Base-by-base conservation (phyloP, 2,888 invertebrate species). In the Dysmachus trigonus region DNA sequence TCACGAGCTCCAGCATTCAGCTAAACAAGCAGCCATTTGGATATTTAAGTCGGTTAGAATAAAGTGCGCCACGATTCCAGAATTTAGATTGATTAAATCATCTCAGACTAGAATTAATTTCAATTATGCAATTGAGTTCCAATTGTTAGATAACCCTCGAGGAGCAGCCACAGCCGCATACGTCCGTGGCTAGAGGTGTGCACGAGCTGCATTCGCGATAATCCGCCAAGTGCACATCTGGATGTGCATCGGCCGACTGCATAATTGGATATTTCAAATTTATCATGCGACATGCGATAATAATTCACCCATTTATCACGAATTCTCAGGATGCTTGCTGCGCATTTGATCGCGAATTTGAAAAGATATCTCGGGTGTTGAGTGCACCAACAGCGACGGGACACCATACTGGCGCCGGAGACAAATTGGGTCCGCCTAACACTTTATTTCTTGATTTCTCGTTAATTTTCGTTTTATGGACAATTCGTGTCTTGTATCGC, bases 271-370 rank as follows among this genome's bases (percentile, higher is more conserved):
- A 62, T 35, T 62, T 82, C 35, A 35, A 22, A 82, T 82, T 82
- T 62, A 62, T 82, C 62, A 62, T 35, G 53, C 35, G 35, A 71
- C 82, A 18, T 62, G 82, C 82, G 22, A 71, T 38, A 53, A 82
- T 82, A 82, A 82, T 82, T 82, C 35, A 82, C 82, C 35, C 71
- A 82, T 53, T 82, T 82, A 82, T 82, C 82, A 82, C 82, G 82
- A 82, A 82, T 62, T 35, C 71, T 13, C 35, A 15, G 15, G n/a
- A 13, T 31, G 18, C n/a, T 4, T 33, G 62, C 13, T 10, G 18
- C 53, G 53, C 35, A 13, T 62, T 18, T 22, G 77, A 77, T 77
- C 38, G 47, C 38, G 22, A 35, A 47, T 27, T 41, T 35, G 2
- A 62, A 13, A 53, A 82, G 82, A 62, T 82, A 38, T 82, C 47